Conservation (phyloP, 2,888 invertebrate species). For the Eilema depressum region DNA sequence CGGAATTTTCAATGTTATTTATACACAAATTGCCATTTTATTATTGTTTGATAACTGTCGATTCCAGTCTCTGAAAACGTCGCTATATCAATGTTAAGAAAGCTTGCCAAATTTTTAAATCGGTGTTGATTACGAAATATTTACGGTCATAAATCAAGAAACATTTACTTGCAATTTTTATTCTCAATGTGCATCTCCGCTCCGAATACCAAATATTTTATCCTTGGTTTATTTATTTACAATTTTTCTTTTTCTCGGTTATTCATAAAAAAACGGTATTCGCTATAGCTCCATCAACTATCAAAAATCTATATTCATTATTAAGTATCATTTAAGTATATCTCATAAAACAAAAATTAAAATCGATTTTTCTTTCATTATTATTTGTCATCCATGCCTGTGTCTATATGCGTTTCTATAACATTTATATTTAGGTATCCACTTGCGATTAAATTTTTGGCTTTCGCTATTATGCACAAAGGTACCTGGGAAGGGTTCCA, state of each 20-base stretch:
- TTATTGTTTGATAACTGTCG: background rate
- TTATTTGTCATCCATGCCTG: no score
- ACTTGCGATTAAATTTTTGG: background rate
- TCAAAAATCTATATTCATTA: no score
- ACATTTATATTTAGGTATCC: no score
- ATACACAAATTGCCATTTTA: background rate
- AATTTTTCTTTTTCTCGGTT: no score
- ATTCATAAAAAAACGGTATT: no score
- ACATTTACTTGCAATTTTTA: no score
- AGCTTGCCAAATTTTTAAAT: background rate
- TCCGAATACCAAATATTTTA: no score
- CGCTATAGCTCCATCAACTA: no score
- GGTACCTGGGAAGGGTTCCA: background rate
- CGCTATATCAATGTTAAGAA: constrained; percentile 4
- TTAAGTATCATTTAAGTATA: background rate
- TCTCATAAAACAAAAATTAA: background rate
- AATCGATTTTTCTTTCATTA: background rate
- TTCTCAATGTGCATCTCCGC: no score
- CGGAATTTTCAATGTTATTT: background rate
- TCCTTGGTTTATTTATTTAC: no score
- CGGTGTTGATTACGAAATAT: background rate
- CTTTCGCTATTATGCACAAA: background rate
- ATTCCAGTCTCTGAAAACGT: background rate
- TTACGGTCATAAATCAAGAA: no score
- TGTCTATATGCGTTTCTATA: background rate